These are phyloP conservation scores for Esperia sulphurella DNA, from an alignment of 2,888 invertebrate species.

Conservation along the genomic window DNA sequence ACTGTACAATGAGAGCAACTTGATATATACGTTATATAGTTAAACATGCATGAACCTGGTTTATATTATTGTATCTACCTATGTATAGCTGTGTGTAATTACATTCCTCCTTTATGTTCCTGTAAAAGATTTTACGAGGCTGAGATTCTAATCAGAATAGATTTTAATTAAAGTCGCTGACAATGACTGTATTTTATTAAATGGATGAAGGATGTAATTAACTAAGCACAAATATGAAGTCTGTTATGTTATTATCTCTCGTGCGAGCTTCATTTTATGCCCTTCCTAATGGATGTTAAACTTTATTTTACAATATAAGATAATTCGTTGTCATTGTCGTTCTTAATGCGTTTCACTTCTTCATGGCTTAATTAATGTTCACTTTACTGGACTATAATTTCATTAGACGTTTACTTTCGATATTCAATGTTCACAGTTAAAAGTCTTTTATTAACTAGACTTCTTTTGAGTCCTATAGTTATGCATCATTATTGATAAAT, in stretches of 20 bases:
- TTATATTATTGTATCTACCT: too few species aligned
- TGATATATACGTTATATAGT: too few species aligned
- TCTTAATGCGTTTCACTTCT: neutral
- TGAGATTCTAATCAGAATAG: neutral
- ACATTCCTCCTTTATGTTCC: too few species aligned
- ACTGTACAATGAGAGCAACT: too few species aligned
- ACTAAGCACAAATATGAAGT: neutral
- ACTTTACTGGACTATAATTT: neutral
- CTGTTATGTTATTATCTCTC: neutral
- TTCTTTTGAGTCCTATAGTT: too few species aligned
- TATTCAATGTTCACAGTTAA: too few species aligned
- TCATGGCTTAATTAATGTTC: neutral
- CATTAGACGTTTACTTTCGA: too few species aligned
- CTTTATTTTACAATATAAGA: neutral
- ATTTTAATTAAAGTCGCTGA: neutral
- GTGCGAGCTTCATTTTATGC: neutral
- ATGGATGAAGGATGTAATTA: neutral
- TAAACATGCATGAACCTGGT: too few species aligned
- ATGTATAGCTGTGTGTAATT: too few species aligned
- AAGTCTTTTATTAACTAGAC: too few species aligned
- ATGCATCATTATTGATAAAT: too few species aligned
- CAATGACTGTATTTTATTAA: neutral
- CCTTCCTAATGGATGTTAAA: neutral
- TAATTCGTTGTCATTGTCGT: slow-evolving; percentile 1
- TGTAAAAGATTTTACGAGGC: too few species aligned